Base-by-base conservation (phyloP, 2,888 invertebrate genomes). In the Nycteola revayana region DNA sequence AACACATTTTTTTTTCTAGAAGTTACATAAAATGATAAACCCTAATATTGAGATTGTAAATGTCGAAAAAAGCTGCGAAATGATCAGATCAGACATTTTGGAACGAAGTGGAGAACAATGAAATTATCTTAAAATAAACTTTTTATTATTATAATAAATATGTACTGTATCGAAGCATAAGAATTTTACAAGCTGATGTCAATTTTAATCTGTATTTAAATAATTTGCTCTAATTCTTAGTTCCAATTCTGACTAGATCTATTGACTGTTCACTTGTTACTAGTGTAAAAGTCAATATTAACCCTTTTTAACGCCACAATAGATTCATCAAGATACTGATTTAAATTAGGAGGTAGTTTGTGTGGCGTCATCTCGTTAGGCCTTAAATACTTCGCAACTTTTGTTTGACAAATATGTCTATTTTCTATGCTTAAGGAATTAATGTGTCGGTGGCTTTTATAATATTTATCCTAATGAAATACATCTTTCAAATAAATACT, bases 371-470 rank as follows among this genome's bases (percentile, higher is more conserved):
- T 50, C 50, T 40, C 42, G 56, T 52, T 46, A 64, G 66, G 66
- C 53, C 62, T 67, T 65, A 60, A 60, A 66, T 63, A 72, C 66
- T 86, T 85, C 87, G 87, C 87, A 87, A 86, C 88, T 86, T 85
- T 85, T 80, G 75, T 66, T 71, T 67, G 84, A 83, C 84, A 74
- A 65, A 65, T 56, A 53, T 77, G 75, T 84, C 78, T 88, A 87
- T 84, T 86, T 85, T 85, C 87, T 87, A 88, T 76, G 71, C 88
- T 88, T 88, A 89, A 85, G 84, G 79, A 86, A 85, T 86, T 84
- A 87, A 83, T 84, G 86, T 89, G 89, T 90, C 89, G 89, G 89
- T 90, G 89, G 87, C 87, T 84, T 88, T 85, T 84, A 76, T 82
- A 84, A 77, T 71, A 84, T 85, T 88, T 85, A 87, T 65, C 75